A percentile compares a stretch with the other conserved stretches of the same genome.
Evolutionary conservation across 2,113 vertebrate species (phyloP).

Genomic region (Arizona elegans): DNA sequence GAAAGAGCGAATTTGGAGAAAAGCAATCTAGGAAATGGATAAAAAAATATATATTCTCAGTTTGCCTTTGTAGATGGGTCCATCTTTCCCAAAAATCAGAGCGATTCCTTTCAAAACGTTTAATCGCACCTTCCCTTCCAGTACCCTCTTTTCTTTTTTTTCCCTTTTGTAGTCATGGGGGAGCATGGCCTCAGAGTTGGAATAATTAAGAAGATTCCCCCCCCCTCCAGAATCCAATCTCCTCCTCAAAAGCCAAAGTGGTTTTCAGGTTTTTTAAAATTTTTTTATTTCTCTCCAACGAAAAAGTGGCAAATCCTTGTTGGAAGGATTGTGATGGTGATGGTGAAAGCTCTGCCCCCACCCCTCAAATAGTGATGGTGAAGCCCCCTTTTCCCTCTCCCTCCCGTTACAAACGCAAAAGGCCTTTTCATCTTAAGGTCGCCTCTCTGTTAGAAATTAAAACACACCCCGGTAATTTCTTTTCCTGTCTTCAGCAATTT

Average conservation of each 20-base stretch:
- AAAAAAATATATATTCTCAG: not conserved
- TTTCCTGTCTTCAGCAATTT: not conserved
- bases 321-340: not conserved
- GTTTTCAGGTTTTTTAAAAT: no score
- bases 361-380: not conserved
- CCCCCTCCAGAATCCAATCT: not conserved
- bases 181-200: not conserved
- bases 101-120: not conserved
- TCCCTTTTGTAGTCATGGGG: not conserved
- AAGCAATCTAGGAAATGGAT: not conserved
- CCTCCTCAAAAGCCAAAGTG: not conserved
- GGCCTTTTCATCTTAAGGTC: not conserved
- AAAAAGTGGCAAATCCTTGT: not conserved
- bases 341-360: not conserved
- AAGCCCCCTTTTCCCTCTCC: not conserved
- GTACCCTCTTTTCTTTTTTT: no score
- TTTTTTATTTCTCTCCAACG: not conserved
- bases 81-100: not conserved
- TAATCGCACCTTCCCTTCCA: not conserved
- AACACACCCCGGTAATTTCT: not conserved
- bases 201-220: not conserved
- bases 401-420: not conserved
- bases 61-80: not conserved
- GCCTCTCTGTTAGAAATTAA: not conserved
- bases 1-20: not conserved